Base-by-base conservation (phyloP, 2,113 vertebrate genomes). In the Pollachius pollachius region DNA sequence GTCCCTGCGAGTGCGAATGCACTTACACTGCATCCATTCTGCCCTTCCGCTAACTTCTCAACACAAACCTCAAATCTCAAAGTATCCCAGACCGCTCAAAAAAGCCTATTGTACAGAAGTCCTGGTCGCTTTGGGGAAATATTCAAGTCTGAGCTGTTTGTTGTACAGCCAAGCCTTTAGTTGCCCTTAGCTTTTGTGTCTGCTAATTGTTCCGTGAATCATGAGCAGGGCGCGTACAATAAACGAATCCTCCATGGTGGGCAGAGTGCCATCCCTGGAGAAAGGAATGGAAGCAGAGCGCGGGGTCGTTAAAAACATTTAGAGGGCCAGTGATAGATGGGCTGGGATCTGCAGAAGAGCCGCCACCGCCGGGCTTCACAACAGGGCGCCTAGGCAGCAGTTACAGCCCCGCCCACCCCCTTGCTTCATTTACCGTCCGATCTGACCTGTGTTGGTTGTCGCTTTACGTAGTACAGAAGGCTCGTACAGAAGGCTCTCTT, bases 261-360 rank as follows among this genome's bases (percentile, higher is more conserved):
- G 81, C 87, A 86, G 68, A 7, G 76, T 87, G 84, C 86, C 90
- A 90, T 79, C 79, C 83, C 72, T 86, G 87, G 75, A 87, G 82
- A 74, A 72, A 64, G 58, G 73, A 76, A 85, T 80, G 74, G 76
- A 27, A 80, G 81, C 80, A 76, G 81, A 82, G 74, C 69, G 65
- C 73, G 75, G 67, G 79, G 81, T 84, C 60, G 67, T 87, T 81
- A 76, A 84, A 84, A 90, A 84, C 85, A 85, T 86, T 90, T 84
- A 85, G 79, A 79, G 74, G 71, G 74, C 78, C 81, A 88, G 65
- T 81, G 77, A 85, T 81, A 84, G 81, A 88, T 88, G 48, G 72
- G 60, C 5, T 16, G 61, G 3, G 58, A 18, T 61, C 21, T 23
- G 21, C 21, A 23, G 21, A 23, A 23, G 21, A 23, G 21, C 21